Base-by-base conservation (phyloP, 1,140 invertebrate species). In the Bombus confusus region DNA sequence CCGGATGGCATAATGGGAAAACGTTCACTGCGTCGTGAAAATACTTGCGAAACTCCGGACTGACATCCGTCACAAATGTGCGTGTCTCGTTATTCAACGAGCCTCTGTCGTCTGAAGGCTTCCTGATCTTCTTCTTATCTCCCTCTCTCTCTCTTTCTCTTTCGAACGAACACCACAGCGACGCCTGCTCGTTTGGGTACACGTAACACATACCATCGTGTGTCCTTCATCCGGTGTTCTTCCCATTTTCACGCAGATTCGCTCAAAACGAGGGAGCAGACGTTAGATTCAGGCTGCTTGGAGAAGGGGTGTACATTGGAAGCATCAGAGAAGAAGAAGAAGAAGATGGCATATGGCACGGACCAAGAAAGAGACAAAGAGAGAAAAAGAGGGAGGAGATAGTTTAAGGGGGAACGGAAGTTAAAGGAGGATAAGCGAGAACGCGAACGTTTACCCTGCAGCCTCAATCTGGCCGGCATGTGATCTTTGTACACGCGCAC, bases 361-460 rank as follows among this genome's bases (percentile, higher is more conserved):
- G 66, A 59, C 57, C 8, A 25, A 39, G 31, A 68, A 39, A 25
- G 22, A 59, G 68, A 57, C 25, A 34, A 9, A 31, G 28, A 62
- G 13, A 22, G 41, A 69, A 47, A 31, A n/a, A 28, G 69, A 34
- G 3, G 12, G 37, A 13, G 15, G n/a, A 28, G 77, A 41, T 41
- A 22, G 34, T 52, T 84, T 47, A 64, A 68, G 59, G 43, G 82
- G 9, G 43, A 62, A 75, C 39, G 37, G 57, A 62, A 85, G 72
- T 68, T 47, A 37, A 72, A 39, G 64, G n/a, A 90, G 80, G 41
- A 72, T 75, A 84, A 72, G 76, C 28, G 83, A 86, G 87, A 91
- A 90, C 90, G 91, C 87, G 92, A 93, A 91, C 89, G 91, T 94
- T 94, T 93, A 92, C 91, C 90, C 90, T 86, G 86, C 86, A 93